Evolutionary conservation across 2,888 invertebrate species (phyloP).

Genomic region (Eilema depressum): DNA sequence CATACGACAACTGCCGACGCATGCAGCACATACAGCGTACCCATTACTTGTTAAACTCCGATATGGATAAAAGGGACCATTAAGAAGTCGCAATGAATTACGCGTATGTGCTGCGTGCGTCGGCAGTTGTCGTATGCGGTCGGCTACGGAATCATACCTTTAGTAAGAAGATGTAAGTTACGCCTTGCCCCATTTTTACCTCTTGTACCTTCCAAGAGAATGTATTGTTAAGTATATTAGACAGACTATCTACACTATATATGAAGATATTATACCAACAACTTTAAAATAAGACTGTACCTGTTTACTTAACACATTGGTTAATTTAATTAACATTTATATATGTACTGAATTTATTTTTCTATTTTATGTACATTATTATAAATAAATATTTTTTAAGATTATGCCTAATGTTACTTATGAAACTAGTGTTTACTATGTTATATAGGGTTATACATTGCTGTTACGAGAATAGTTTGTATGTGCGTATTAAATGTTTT

Average conservation of each 20-base stretch:
- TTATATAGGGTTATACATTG: not conserved
- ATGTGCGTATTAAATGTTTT: not conserved
- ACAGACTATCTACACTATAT: not conserved
- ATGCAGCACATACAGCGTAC: too few relatives aligned
- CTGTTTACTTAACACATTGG: constrained; percentile 1
- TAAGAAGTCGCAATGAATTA: too few relatives aligned
- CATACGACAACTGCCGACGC: too few relatives aligned
- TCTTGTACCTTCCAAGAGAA: not conserved
- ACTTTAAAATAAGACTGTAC: not conserved
- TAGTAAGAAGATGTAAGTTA: not conserved
- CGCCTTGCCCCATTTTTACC: not conserved
- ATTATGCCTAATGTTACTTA: constrained; percentile 11
- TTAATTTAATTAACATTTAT: constrained; percentile 6
- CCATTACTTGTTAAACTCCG: too few relatives aligned
- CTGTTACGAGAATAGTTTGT: constrained; percentile 4
- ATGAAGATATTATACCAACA: not conserved
- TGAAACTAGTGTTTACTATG: constrained; percentile 4
- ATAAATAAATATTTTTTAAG: not conserved
- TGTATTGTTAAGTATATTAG: not conserved
- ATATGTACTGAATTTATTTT: constrained; percentile 25
- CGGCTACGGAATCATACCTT: too few relatives aligned
- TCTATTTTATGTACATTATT: constrained; percentile 11
- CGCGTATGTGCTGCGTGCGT: too few relatives aligned
- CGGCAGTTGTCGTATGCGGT: too few relatives aligned
- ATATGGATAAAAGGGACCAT: too few relatives aligned